Evolutionary conservation across 2,113 vertebrate species (phyloP), one percentile per base, ranked within the genome.

Genomic region (Cryptotis parvus): DNA sequence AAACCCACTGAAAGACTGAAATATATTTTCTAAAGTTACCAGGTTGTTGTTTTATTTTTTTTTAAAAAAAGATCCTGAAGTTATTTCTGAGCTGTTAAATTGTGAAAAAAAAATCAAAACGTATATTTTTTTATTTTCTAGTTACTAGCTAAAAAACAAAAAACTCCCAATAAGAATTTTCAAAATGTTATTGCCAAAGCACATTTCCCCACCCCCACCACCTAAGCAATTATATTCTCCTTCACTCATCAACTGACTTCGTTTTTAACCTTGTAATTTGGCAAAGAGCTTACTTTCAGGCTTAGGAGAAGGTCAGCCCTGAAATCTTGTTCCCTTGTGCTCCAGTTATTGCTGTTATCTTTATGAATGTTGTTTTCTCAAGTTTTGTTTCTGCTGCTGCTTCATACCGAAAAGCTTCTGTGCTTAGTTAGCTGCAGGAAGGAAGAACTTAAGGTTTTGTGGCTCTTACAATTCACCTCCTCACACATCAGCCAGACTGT

Each of bases 231-330:
- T 29, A 39, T 49, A 18, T 73, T 73, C 16, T 82, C 43, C 22
- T 26, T 39, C 8, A 75, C 52, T 90, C 33, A 16, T 84, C 69
- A 81, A 39, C 27, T 65, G 39, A 52, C 72, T 77, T 93, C 4
- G 49, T 45, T 81, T 89, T 81, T 69, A 83, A 49, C 24, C 70
- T 91, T 78, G 43, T 91, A 81, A 72, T 73, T 88, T 85, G 33
- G n/a, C 52, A 77, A 76, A 91, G 61, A 55, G 63, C 43, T 81
- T 24, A 49, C n/a, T 75, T 68, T 75, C 76, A 33, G 33, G 41
- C 89, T 74, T 90, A 45, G 24, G 41, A 37, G 72, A 81, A 86
- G 65, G 29, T 82, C 37, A 68, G 26, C 35, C 66, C 80, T 75
- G 58, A n/a, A 43, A 24, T 35, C 45, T 65, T 70, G 49, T 88